A percentile compares a stretch with the other conserved stretches of the same genome.
These are phyloP conservation scores for Leptodirus hochenwartii DNA, from an alignment of 2,888 invertebrate genomes.

Conservation along the genomic window DNA sequence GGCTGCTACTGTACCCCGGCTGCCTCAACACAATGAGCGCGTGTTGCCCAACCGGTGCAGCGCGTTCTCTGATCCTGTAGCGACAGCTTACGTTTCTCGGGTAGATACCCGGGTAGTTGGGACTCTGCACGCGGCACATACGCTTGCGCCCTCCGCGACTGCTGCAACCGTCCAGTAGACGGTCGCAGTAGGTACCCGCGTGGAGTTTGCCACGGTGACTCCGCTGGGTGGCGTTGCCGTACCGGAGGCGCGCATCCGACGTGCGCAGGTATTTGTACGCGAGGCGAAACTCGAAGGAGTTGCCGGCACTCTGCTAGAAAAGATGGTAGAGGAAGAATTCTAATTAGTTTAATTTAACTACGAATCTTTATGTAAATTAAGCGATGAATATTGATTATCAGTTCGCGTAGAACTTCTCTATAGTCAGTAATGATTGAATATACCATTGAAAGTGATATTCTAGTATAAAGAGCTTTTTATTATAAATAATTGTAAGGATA, in stretches of 20 bases:
- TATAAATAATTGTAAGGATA: too few relatives aligned
- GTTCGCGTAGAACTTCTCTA: too few relatives aligned
- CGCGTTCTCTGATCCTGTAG: conserved; percentile 25
- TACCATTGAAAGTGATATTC: too few relatives aligned
- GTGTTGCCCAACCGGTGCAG: conserved; percentile 46
- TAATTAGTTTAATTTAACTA: too few relatives aligned
- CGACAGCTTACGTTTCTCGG: conserved; percentile 59
- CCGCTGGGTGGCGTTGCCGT: conserved; percentile 52
- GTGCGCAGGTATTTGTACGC: conserved; percentile 66
- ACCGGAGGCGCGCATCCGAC: conserved; percentile 57
- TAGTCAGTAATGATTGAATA: too few relatives aligned
- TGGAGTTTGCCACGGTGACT: conserved; percentile 62
- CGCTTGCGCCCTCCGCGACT: too few relatives aligned
- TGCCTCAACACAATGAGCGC: conserved; percentile 59
- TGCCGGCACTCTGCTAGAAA: conserved; percentile 45
- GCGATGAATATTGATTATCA: too few relatives aligned
- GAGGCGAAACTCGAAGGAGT: conserved; percentile 68
- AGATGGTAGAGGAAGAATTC: neutral
- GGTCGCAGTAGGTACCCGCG: conserved; percentile 62
- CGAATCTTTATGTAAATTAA: too few relatives aligned
- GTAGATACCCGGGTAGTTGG: conserved; percentile 81
- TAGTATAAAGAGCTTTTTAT: too few relatives aligned
- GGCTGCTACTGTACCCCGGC: conserved; percentile 60
- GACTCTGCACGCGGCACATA: conserved; percentile 55
- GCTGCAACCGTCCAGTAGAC: conserved; percentile 62